phyloP scores from a whole-genome alignment of 2,113 vertebrate genomes.

The Tetrax tetrax region DNA sequence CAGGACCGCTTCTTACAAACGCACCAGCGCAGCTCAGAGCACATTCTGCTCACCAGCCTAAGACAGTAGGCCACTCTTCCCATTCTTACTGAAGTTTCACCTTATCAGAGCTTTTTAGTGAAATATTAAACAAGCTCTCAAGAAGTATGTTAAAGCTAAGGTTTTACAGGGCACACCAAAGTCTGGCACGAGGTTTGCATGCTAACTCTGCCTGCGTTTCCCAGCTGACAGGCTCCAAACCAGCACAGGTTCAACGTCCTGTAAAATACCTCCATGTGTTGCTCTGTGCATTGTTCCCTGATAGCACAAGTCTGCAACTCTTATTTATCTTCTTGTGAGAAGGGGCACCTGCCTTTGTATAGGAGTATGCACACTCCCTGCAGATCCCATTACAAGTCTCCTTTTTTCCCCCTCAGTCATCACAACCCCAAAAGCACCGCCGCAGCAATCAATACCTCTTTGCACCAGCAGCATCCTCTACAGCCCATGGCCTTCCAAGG shows the following conservation, averaged over 20 bases:
- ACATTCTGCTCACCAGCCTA: neutral
- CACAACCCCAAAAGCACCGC: neutral
- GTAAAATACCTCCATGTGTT: neutral
- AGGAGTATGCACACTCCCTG: neutral
- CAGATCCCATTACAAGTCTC: neutral
- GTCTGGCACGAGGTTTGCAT: neutral
- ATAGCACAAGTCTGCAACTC: neutral
- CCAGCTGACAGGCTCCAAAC: neutral
- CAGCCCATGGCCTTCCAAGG: neutral
- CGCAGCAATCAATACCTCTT: neutral
- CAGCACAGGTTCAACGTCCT: neutral
- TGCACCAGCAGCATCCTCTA: neutral
- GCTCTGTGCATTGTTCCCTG: neutral
- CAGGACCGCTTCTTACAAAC: neutral
- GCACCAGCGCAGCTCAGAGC: neutral
- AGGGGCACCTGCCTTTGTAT: neutral
- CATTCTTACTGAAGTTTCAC: neutral
- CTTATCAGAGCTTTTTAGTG: neutral
- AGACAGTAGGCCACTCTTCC: neutral
- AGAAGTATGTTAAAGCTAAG: neutral
- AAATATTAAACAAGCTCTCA: conserved; percentile 13
- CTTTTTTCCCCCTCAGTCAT: neutral
- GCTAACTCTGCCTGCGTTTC: neutral
- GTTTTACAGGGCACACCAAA: neutral
- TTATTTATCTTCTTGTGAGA: neutral